These are phyloP conservation scores for Trachelus troglodyta DNA, from an alignment of 2,888 invertebrate species.

Conservation along the genomic window DNA sequence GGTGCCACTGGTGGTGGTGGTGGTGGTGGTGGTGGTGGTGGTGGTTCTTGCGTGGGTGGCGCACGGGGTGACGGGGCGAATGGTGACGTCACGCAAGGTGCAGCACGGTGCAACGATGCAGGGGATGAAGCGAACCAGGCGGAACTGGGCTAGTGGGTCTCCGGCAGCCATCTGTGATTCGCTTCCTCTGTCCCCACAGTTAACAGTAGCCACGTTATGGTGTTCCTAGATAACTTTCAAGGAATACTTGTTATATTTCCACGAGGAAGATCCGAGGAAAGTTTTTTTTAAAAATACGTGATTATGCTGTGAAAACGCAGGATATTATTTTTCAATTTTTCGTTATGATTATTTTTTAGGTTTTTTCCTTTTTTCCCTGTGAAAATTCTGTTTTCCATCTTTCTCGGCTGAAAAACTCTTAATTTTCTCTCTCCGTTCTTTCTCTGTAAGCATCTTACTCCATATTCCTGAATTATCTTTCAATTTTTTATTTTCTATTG, in stretches of 20 bases:
- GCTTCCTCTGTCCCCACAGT: slow-evolving; percentile 34
- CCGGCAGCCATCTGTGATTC: slow-evolving; percentile 59
- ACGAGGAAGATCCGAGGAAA: background rate
- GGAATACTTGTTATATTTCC: background rate
- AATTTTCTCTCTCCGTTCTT: background rate
- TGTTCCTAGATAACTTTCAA: background rate
- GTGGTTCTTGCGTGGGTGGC: slow-evolving; percentile 42
- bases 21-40: slow-evolving; percentile 21
- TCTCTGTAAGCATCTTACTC: background rate
- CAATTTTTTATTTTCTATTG: background rate
- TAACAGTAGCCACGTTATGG: background rate
- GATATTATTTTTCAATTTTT: background rate
- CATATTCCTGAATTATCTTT: background rate
- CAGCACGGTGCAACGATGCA: slow-evolving; percentile 48
- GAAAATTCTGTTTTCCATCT: background rate
- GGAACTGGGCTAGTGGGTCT: slow-evolving; percentile 65
- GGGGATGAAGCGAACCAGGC: slow-evolving; percentile 48
- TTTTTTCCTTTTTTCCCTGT: background rate
- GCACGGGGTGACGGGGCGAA: background rate
- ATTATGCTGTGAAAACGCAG: background rate
- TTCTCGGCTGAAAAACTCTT: background rate
- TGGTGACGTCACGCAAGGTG: slow-evolving; percentile 56
- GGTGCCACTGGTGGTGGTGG: slow-evolving; percentile 13
- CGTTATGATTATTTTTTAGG: background rate
- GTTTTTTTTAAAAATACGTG: background rate